phyloP scores from a whole-genome alignment of 2,888 invertebrate genomes.

The Dryomyza anilis region DNA sequence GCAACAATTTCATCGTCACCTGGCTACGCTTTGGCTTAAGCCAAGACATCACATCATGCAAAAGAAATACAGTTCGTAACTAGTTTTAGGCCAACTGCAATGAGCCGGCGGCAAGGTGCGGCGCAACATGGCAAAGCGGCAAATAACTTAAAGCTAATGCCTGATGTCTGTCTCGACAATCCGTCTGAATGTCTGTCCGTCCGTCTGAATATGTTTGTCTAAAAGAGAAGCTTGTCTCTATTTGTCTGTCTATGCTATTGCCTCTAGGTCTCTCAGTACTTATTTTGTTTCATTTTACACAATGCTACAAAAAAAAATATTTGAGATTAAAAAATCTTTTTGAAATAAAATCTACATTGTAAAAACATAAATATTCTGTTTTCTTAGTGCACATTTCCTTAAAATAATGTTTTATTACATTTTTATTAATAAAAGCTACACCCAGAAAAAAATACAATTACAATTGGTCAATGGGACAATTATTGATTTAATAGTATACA shows the following conservation, averaged over 20 bases:
- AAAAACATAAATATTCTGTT: no score
- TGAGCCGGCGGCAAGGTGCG: background rate
- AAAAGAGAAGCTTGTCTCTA: no score
- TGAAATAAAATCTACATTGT: no score
- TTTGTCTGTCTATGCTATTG: background rate
- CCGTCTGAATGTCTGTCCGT: background rate
- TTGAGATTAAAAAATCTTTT: no score
- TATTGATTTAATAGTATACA: no score
- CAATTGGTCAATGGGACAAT: no score
- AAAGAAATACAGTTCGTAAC: background rate
- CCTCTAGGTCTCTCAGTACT: background rate
- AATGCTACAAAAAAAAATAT: no score
- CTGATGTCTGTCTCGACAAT: background rate
- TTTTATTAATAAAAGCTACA: no score
- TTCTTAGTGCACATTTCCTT: no score
- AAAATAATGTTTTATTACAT: no score
- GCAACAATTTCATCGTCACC: conserved; percentile 9
- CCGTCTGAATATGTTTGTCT: background rate
- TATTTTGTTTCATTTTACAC: no score
- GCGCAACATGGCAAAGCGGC: background rate
- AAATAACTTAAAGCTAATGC: background rate
- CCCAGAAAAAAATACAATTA: no score
- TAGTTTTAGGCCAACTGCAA: conserved; percentile 8
- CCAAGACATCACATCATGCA: background rate
- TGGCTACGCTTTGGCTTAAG: background rate